Conservation (phyloP, 2,888 invertebrate genomes). For the Amiota minor region DNA sequence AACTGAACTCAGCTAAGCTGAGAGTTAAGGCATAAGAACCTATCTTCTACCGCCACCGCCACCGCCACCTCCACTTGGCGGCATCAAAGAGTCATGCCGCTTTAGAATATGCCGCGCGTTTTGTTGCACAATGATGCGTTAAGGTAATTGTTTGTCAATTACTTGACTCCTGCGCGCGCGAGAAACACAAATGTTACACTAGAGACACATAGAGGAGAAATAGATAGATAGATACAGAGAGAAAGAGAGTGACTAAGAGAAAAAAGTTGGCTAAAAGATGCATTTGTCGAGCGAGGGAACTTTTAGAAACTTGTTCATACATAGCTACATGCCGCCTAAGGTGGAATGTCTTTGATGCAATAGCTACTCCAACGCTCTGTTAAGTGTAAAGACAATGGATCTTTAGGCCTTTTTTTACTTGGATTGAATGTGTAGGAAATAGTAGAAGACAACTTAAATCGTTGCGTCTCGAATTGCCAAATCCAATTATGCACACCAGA, state of each 20-base stretch:
- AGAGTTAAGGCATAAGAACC: too few species aligned
- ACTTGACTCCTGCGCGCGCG: constrained; percentile 67
- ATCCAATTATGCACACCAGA: constrained; percentile 52
- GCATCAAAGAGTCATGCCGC: constrained; percentile 2
- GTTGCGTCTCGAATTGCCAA: constrained; percentile 11
- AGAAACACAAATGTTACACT: constrained; percentile 33
- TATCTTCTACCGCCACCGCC: constrained; percentile 19
- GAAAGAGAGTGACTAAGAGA: background rate
- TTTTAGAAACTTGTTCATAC: too few species aligned
- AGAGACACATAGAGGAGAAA: constrained; percentile 54
- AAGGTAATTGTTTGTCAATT: constrained; percentile 72
- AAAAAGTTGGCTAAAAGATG: background rate
- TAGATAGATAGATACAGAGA: constrained; percentile 10
- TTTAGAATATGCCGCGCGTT: too few species aligned
- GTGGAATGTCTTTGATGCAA: constrained; percentile 23
- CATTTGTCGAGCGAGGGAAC: background rate
- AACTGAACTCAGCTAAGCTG: background rate
- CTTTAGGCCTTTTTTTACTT: background rate
- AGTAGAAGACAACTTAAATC: too few species aligned
- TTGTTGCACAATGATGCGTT: constrained; percentile 65
- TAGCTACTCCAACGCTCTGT: constrained; percentile 24
- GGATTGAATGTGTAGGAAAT: too few species aligned
- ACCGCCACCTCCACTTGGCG: background rate
- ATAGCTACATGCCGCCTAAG: background rate
- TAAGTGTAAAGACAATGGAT: constrained; percentile 22